Percentiles rank a stretch among this genome's conserved stretches.
phyloP scores from a whole-genome alignment of 1,140 invertebrate species.

The Leptestheria dahalacensis region DNA sequence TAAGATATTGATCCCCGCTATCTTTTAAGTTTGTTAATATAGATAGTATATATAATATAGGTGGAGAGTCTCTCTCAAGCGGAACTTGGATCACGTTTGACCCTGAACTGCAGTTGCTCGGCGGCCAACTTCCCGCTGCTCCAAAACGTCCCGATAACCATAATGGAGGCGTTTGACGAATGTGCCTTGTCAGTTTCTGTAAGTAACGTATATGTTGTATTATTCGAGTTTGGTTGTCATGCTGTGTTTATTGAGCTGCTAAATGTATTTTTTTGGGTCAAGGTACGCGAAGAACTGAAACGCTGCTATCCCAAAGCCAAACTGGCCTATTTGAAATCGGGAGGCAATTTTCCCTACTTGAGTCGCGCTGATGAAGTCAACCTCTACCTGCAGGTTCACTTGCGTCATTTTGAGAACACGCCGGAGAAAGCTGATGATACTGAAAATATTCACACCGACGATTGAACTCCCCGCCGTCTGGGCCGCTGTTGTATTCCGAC shows the following conservation, averaged over 20 bases:
- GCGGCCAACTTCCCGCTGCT: conserved; percentile 66
- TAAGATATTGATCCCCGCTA: conserved; percentile 31
- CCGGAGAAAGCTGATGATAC: neutral
- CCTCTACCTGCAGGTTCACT: conserved; percentile 57
- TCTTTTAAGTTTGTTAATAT: neutral
- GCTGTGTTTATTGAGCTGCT: neutral
- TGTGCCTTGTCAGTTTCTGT: conserved; percentile 55
- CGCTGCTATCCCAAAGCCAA: conserved; percentile 79
- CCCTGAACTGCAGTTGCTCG: conserved; percentile 65
- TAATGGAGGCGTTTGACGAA: conserved; percentile 83
- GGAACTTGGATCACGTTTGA: conserved; percentile 71
- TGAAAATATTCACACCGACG: neutral
- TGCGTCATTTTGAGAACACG: conserved; percentile 39
- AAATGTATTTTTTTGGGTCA: neutral
- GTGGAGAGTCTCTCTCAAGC: conserved; percentile 63
- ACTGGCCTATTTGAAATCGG: conserved; percentile 70
- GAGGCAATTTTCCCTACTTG: conserved; percentile 83
- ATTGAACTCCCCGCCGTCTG: no score
- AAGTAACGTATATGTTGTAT: conserved; percentile 11
- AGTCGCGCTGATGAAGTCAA: conserved; percentile 80
- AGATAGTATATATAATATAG: conserved; percentile 33
- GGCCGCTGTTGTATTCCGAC: no score
- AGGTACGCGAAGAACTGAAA: conserved; percentile 56
- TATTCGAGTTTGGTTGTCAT: neutral
- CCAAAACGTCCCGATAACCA: conserved; percentile 50